Evolutionary conservation across 2,113 vertebrate species (phyloP).

Genomic region (Cebus imitator): DNA sequence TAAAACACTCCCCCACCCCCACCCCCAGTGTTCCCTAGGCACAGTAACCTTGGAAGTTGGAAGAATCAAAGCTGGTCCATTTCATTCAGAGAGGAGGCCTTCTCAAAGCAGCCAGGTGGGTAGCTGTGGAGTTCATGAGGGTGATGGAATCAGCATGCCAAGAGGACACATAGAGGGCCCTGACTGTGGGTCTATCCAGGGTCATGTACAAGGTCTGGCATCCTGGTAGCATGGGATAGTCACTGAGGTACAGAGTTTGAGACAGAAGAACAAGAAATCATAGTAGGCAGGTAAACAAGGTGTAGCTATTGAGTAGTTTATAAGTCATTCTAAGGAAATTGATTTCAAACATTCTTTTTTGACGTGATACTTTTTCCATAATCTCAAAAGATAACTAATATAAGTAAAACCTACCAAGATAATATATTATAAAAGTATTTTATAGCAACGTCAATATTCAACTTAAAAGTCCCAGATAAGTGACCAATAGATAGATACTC

Average conservation of each 20-base stretch:
- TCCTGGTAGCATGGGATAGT: background rate
- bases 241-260: background rate
- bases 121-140: background rate
- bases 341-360: background rate
- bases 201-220: background rate
- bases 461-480: background rate
- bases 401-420: background rate
- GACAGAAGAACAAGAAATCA: background rate
- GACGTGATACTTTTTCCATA: background rate
- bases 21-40: slow-evolving; percentile 91
- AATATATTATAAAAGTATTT: background rate
- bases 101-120: slow-evolving; percentile 95
- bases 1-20: background rate
- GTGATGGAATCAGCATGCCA: fast-evolving
- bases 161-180: background rate
- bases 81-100: slow-evolving; percentile 93
- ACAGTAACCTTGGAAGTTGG: slow-evolving; percentile 94
- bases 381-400: background rate
- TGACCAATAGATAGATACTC: background rate
- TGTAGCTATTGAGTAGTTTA: background rate
- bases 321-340: background rate
- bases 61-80: slow-evolving; percentile 93
- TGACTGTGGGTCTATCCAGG: background rate
- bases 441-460: background rate
- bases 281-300: too few species aligned